Evolutionary conservation across 2,888 invertebrate genomes (phyloP).

Genomic region (Machimus atricapillus): DNA sequence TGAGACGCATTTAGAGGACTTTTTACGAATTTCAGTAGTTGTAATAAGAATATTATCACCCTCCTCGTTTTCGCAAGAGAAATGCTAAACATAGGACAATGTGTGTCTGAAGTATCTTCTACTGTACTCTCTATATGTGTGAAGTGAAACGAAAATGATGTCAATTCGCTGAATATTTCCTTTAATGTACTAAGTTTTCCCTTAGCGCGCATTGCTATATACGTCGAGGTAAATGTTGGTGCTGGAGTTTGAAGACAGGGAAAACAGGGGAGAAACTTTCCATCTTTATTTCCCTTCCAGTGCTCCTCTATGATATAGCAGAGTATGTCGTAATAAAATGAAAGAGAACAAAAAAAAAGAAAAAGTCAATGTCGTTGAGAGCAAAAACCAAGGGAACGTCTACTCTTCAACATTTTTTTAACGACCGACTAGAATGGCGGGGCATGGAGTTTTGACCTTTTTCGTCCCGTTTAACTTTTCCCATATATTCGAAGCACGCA

Average conservation of each 20-base stretch:
- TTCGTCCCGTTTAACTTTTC: slow-evolving; percentile 39
- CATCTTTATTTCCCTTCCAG: slow-evolving; percentile 36
- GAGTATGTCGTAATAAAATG: slow-evolving; percentile 40
- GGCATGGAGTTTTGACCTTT: slow-evolving; percentile 24
- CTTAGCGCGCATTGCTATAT: slow-evolving; percentile 19
- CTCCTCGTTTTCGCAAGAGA: slow-evolving; percentile 21
- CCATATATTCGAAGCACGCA: slow-evolving; percentile 39
- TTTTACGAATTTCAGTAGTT: background rate
- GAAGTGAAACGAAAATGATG: slow-evolving; percentile 41
- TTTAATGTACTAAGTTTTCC: slow-evolving; percentile 43
- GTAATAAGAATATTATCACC: slow-evolving; percentile 33
- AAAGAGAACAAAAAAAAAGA: slow-evolving; percentile 28
- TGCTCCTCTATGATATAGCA: slow-evolving; percentile 33
- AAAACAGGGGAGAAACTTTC: slow-evolving; percentile 35
- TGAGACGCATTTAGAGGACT: slow-evolving; percentile 9
- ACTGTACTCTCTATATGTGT: slow-evolving; percentile 37
- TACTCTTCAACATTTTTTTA: slow-evolving; percentile 34
- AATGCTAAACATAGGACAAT: slow-evolving; percentile 33
- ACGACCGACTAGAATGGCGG: slow-evolving; percentile 36
- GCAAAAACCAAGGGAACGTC: slow-evolving; percentile 18
- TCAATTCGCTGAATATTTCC: slow-evolving; percentile 40
- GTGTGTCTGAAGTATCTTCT: slow-evolving; percentile 29
- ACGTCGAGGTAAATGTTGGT: slow-evolving; percentile 14
- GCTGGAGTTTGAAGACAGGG: background rate
- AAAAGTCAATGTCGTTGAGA: background rate